Evolutionary conservation across 2,797 vertebrate species (phyloP).

Genomic region (Galaxias olidus): DNA sequence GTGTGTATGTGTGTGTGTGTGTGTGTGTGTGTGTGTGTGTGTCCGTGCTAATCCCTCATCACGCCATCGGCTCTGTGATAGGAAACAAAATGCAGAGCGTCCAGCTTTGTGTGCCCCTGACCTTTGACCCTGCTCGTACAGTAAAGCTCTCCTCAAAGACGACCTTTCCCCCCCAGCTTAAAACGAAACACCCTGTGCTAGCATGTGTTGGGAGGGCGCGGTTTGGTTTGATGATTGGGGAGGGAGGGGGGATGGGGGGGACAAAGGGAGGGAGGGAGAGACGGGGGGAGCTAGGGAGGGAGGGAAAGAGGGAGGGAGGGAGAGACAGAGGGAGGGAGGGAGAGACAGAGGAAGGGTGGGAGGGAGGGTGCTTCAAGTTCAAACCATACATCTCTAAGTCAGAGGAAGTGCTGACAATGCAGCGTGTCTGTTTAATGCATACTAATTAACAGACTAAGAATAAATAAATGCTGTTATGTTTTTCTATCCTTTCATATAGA

Average conservation of each 20-base stretch:
- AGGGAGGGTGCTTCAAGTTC: no score
- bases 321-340: no score
- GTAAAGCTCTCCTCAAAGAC: slow-evolving; percentile 71
- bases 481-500: no score
- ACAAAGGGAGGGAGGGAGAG: background rate
- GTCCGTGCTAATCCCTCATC: slow-evolving; percentile 64
- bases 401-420: no score
- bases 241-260: background rate
- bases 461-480: no score
- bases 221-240: slow-evolving; percentile 38
- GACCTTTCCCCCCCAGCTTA: slow-evolving; percentile 59
- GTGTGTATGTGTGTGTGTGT: background rate
- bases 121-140: slow-evolving; percentile 71
- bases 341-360: no score
- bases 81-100: slow-evolving; percentile 68
- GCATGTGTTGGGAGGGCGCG: slow-evolving; percentile 34
- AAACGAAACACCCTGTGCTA: slow-evolving; percentile 54
- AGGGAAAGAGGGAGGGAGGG: no score
- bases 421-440: no score
- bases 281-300: no score
- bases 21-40: slow-evolving; percentile 26
- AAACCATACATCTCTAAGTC: no score
- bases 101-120: slow-evolving; percentile 67
- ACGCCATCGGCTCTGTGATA: slow-evolving; percentile 67
- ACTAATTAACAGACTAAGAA: no score